Percentiles rank a stretch among this genome's conserved stretches.
These are phyloP conservation scores for Betta splendens DNA, from an alignment of 2,797 vertebrate genomes.

Conservation along the genomic window DNA sequence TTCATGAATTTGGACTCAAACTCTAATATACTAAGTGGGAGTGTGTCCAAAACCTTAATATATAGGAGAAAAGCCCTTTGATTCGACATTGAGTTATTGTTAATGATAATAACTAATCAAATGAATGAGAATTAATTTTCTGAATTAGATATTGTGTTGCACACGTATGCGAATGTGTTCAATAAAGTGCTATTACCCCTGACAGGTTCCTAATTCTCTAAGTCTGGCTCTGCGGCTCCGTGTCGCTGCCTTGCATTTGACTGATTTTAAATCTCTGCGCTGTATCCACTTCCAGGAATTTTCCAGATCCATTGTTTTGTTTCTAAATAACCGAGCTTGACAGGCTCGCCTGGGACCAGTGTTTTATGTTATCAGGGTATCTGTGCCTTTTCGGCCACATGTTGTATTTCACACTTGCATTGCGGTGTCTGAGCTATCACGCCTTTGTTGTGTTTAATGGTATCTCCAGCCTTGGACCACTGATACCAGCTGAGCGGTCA, in stretches of 20 bases:
- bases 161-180: conserved; percentile 21
- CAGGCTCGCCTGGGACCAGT: conserved; percentile 77
- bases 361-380: conserved; percentile 85
- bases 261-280: conserved; percentile 59
- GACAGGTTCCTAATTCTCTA: conserved; percentile 49
- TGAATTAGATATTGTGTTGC: conserved; percentile 89
- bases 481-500: conserved; percentile 91
- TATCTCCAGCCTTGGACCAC: conserved; percentile 86
- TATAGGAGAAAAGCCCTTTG: conserved; percentile 81
- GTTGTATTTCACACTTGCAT: conserved; percentile 88
- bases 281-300: conserved; percentile 61
- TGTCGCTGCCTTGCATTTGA: conserved; percentile 38
- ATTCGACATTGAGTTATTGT: conserved; percentile 85
- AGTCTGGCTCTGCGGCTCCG: conserved; percentile 33
- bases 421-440: conserved; percentile 87
- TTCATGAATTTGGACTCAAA: conserved; percentile 71
- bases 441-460: conserved; percentile 92
- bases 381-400: conserved; percentile 79
- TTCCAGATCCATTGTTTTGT: conserved; percentile 78
- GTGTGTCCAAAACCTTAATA: conserved; percentile 82
- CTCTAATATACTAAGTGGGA: conserved; percentile 83
- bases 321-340: conserved; percentile 77
- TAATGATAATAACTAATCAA: conserved; percentile 89
- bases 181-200: conserved; percentile 44
- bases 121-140: conserved; percentile 93